Percentiles rank a stretch among this genome's conserved stretches.
These are phyloP conservation scores for Drosophila tristis DNA, from an alignment of 1,140 invertebrate genomes.

Conservation along the genomic window DNA sequence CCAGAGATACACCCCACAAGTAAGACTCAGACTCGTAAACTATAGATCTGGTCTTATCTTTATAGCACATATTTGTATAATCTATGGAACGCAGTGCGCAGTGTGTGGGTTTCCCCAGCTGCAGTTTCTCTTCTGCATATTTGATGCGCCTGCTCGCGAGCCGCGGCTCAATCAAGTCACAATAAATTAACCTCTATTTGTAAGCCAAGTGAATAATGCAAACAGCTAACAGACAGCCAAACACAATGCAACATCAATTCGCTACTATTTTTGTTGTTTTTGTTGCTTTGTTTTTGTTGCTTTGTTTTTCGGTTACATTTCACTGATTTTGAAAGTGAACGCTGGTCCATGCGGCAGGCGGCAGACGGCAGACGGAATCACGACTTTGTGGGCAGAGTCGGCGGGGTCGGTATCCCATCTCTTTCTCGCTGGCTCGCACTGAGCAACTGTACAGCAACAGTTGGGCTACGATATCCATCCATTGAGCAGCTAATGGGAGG, in stretches of 20 bases:
- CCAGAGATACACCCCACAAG: no score
- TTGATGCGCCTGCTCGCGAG: slow-evolving; percentile 50
- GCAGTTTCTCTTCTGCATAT: slow-evolving; percentile 61
- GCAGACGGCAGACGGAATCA: slow-evolving; percentile 66
- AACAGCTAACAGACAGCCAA: slow-evolving; percentile 70
- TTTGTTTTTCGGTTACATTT: slow-evolving; percentile 72
- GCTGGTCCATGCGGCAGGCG: slow-evolving; percentile 41
- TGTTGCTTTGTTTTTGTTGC: slow-evolving; percentile 30
- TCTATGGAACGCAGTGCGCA: slow-evolving; percentile 13
- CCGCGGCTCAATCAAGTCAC: slow-evolving; percentile 62
- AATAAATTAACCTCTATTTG: slow-evolving; percentile 81
- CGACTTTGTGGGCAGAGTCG: slow-evolving; percentile 55
- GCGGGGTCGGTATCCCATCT: slow-evolving; percentile 26
- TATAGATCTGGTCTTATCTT: no score
- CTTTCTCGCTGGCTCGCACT: background rate
- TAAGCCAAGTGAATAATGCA: slow-evolving; percentile 79
- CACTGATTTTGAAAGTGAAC: slow-evolving; percentile 83
- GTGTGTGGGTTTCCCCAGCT: slow-evolving; percentile 21
- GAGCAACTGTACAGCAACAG: background rate
- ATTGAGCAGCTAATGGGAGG: no score
- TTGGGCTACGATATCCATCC: background rate
- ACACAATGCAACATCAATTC: slow-evolving; percentile 72
- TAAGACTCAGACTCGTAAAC: no score
- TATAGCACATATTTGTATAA: slow-evolving; percentile 32
- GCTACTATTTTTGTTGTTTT: slow-evolving; percentile 30